A percentile compares a stretch with the other conserved stretches of the same genome.
Conservation (phyloP, 2,113 vertebrate species). For the Dromiciops gliroides region DNA sequence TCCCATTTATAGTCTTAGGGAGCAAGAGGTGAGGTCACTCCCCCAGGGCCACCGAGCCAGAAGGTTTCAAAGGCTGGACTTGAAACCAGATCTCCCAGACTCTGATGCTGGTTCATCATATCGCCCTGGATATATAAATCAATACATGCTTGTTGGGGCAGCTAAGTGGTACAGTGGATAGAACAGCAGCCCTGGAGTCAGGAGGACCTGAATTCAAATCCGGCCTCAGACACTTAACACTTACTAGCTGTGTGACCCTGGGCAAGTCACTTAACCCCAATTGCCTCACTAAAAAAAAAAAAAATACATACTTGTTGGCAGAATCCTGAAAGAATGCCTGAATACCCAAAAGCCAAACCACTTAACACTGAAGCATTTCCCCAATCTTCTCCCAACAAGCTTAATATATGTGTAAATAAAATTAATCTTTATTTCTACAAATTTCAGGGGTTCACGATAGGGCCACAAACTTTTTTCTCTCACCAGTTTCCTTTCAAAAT, state of each 20-base stretch:
- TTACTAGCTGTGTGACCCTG: too few relatives aligned
- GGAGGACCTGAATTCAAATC: too few relatives aligned
- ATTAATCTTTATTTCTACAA: not conserved
- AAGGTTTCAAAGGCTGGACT: not conserved
- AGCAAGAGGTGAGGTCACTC: not conserved
- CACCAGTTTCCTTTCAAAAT: not conserved
- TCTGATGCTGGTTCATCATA: not conserved
- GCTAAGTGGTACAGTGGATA: too few relatives aligned
- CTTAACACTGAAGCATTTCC: not conserved
- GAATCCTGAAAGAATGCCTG: too few relatives aligned
- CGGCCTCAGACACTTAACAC: too few relatives aligned
- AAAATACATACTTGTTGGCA: not conserved
- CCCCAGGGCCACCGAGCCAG: not conserved
- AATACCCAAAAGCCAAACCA: not conserved
- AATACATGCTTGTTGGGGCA: not conserved
- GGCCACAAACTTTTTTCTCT: not conserved
- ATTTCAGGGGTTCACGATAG: not conserved
- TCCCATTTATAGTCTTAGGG: not conserved
- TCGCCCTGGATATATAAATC: too few relatives aligned
- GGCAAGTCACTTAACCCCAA: too few relatives aligned
- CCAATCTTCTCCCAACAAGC: not conserved
- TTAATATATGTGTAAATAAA: not conserved
- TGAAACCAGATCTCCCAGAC: not conserved
- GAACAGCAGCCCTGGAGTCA: too few relatives aligned
- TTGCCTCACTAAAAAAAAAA: too few relatives aligned